Conservation (phyloP, 2,113 vertebrate species). For the Hemichromis elongatus region DNA sequence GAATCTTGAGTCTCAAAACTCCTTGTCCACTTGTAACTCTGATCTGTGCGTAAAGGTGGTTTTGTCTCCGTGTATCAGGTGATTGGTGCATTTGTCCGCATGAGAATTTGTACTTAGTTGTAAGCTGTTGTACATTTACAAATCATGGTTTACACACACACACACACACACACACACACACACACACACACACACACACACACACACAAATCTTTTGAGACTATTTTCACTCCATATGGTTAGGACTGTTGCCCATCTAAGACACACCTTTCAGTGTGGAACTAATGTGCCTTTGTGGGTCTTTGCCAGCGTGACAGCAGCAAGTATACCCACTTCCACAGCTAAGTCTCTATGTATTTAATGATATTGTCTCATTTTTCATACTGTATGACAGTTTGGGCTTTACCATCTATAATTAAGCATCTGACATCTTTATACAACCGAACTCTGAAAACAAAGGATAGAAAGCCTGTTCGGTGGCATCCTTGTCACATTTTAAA, state of each 20-base stretch:
- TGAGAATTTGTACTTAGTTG: no score
- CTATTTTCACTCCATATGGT: no score
- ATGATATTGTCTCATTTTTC: neutral
- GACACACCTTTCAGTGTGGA: neutral
- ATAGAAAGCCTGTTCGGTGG: neutral
- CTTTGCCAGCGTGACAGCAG: neutral
- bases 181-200: no score
- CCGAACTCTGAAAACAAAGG: neutral
- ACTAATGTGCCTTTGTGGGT: neutral
- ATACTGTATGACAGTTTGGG: neutral
- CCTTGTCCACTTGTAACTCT: no score
- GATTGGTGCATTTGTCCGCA: no score
- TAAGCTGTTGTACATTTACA: no score
- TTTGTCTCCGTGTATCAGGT: no score
- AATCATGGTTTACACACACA: no score
- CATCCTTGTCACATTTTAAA: neutral
- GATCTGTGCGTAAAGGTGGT: no score
- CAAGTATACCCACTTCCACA: fast-evolving
- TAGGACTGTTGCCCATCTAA: neutral
- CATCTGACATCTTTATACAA: neutral
- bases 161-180: no score
- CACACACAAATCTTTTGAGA: no score
- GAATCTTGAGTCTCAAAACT: no score
- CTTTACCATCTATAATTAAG: neutral
- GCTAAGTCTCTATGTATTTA: neutral